phyloP scores from a whole-genome alignment of 2,888 invertebrate species.

The Kryphioiulus occultus region DNA sequence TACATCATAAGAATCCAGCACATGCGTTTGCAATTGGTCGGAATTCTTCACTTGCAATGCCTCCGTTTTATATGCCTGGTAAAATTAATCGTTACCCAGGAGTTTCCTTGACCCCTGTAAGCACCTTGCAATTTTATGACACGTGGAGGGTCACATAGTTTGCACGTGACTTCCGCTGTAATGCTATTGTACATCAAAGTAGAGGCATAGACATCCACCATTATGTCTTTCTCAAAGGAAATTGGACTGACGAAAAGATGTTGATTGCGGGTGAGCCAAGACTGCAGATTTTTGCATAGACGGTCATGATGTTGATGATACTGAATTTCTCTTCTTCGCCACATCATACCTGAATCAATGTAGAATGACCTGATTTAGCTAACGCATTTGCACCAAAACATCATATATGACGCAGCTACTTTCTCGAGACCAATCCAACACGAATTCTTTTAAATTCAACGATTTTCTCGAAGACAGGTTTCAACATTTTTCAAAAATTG shows the following conservation, averaged over 20 bases:
- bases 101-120: not conserved
- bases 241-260: slow-evolving; percentile 1
- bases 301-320: not conserved
- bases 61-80: not conserved
- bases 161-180: slow-evolving; percentile 25
- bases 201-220: not conserved
- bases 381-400: not conserved
- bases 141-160: not conserved
- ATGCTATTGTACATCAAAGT: not conserved
- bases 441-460: not conserved
- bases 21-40: not conserved
- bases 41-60: not conserved
- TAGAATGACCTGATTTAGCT: not conserved
- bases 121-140: slow-evolving; percentile 1
- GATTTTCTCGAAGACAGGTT: too few species aligned
- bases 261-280: slow-evolving; percentile 12
- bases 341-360: not conserved
- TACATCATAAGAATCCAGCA: not conserved
- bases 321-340: not conserved
- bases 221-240: not conserved
- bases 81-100: slow-evolving; percentile 22
- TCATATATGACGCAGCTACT: not conserved
- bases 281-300: slow-evolving; percentile 6
- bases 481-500: too few species aligned
- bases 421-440: slow-evolving; percentile 17